Base-by-base conservation (phyloP, 2,888 invertebrate genomes). In the Amiota minor region DNA sequence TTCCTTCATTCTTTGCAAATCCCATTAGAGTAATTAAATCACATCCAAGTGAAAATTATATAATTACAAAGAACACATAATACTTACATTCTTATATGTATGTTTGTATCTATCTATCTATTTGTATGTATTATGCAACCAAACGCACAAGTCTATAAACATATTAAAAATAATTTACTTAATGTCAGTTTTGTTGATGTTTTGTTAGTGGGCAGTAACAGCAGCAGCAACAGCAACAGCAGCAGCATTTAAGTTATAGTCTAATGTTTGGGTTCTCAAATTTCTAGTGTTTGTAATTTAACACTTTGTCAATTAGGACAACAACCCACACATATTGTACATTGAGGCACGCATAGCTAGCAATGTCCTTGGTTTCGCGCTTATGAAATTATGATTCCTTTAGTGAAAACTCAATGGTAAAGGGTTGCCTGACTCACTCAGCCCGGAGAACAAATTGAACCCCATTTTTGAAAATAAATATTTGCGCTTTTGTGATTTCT, bases 1-100 rank as follows among this genome's bases (percentile, higher is more conserved):
- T 74, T 72, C 75, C 0, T 79, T 65, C 46, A 55, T 68, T 71
- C 79, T 74, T 74, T 78, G 75, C 80, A 88, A 88, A 86, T 88
- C 89, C 87, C 87, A 88, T 88, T 88, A 88, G 85, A 81, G 89
- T 88, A 88, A 88, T 88, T 88, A 88, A 88, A 88, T 88, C 88
- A 88, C 84, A 83, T 86, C 80, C 84, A 87, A 86, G 88, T 85
- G 88, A 88, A 88, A 84, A 88, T 88, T 88, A 87, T 80, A 85
- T 88, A 88, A 88, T 88, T 88, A 88, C 77, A 80, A 73, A 80
- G 72, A 69, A 75, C 72, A 75, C 72, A 77, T 71, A 75, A 70
- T 69, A 69, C 73, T 73, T 67, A 67, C 73, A 71, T 75, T 64
- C 70, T 72, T 49, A 47, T 67, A 72, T 64, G 45, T 12, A 61